Conservation (phyloP, 1,140 invertebrate species). For the Formica exsecta region DNA sequence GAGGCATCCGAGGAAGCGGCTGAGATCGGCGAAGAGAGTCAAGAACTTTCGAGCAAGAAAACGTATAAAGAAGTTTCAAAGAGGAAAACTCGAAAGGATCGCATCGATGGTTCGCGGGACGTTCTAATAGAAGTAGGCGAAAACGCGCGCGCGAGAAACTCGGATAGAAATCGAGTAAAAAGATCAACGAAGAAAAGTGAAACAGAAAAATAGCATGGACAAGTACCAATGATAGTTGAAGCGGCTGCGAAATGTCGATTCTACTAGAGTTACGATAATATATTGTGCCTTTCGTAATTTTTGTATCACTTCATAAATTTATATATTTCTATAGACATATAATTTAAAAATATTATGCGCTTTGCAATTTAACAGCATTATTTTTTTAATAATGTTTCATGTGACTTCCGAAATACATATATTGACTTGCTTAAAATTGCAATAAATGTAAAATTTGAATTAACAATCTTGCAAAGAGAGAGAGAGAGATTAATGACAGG, state of each 20-base stretch:
- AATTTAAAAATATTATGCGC: neutral
- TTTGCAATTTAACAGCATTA: neutral
- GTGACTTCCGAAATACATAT: neutral
- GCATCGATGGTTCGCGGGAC: conserved; percentile 67
- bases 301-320: neutral
- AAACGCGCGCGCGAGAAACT: conserved; percentile 67
- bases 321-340: neutral
- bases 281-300: neutral
- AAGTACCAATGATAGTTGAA: conserved; percentile 41
- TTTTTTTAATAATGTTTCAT: neutral
- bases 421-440: neutral
- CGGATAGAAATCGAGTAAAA: conserved; percentile 55
- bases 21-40: conserved; percentile 67
- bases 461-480: conserved; percentile 8
- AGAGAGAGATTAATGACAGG: neutral
- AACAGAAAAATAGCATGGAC: conserved; percentile 61
- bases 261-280: conserved; percentile 33
- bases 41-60: conserved; percentile 74
- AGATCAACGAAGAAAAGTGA: conserved; percentile 37
- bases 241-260: conserved; percentile 48
- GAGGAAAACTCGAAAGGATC: conserved; percentile 69
- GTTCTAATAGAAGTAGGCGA: conserved; percentile 73
- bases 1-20: conserved; percentile 52
- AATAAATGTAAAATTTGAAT: neutral
- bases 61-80: conserved; percentile 75